Percentiles rank a stretch among this genome's conserved stretches.
phyloP scores from a whole-genome alignment of 2,797 vertebrate genomes.

The Zalophus californianus region DNA sequence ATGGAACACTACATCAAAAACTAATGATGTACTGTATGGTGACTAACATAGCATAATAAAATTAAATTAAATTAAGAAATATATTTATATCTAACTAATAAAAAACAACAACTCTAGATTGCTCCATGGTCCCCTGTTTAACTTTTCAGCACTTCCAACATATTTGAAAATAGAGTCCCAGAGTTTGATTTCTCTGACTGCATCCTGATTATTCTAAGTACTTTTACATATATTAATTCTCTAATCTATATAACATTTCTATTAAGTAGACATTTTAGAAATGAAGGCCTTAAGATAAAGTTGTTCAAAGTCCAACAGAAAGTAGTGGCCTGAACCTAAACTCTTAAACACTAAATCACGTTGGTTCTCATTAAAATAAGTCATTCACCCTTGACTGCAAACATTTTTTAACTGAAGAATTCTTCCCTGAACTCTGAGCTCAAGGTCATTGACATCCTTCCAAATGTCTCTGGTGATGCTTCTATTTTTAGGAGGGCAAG shows the following conservation, averaged over 20 bases:
- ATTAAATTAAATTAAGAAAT: too few species aligned
- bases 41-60: too few species aligned
- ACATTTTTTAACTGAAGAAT: constrained; percentile 64
- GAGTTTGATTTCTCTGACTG: background rate
- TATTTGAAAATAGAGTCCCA: constrained; percentile 32
- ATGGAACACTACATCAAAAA: too few species aligned
- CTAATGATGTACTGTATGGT: too few species aligned
- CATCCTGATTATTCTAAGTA: background rate
- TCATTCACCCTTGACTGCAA: constrained; percentile 73
- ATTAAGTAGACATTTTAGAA: constrained; percentile 36
- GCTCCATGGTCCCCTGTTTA: background rate
- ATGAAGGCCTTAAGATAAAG: background rate
- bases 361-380: constrained; percentile 22
- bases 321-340: background rate
- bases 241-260: background rate
- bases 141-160: background rate
- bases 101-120: background rate
- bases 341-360: constrained; percentile 35
- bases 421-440: constrained; percentile 63
- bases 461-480: constrained; percentile 53
- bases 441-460: constrained; percentile 53
- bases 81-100: too few species aligned
- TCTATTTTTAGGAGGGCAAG: constrained; percentile 69
- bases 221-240: background rate
- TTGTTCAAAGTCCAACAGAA: constrained; percentile 34